Evolutionary conservation across 2,113 vertebrate genomes (phyloP).

Genomic region (Peromyscus maniculatus): DNA sequence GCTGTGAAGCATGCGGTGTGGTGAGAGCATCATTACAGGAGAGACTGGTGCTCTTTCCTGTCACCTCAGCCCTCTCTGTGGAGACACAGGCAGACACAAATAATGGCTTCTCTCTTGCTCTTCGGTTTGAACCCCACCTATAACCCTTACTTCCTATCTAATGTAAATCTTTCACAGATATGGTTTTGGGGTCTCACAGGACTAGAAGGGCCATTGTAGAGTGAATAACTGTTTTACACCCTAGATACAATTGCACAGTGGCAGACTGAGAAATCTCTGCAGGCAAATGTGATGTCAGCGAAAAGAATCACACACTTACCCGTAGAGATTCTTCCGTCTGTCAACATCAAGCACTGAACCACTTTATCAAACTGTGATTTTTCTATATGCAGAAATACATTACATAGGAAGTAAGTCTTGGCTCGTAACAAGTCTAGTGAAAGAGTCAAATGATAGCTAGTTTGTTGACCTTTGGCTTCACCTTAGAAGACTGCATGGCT

Average conservation of each 20-base stretch:
- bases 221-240: constrained; percentile 20
- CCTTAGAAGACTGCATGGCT: not conserved
- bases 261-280: constrained; percentile 97
- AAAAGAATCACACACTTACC: constrained; percentile 95
- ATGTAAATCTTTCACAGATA: constrained; percentile 26
- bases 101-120: not conserved
- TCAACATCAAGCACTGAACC: constrained; percentile 81
- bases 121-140: not conserved
- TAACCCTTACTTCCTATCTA: not conserved
- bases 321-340: constrained; percentile 95
- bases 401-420: too few relatives aligned
- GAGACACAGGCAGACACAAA: constrained; percentile 7
- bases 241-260: constrained; percentile 81
- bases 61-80: not conserved
- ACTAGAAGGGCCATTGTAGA: constrained; percentile 40
- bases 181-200: constrained; percentile 33
- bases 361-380: constrained; percentile 62
- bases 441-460: constrained; percentile 12
- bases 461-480: constrained; percentile 34
- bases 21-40: constrained; percentile 25
- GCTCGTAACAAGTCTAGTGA: constrained; percentile 74
- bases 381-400: constrained; percentile 66
- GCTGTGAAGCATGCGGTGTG: not conserved
- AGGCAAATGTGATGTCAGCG: constrained; percentile 96
- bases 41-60: not conserved